Evolutionary conservation across 2,797 vertebrate genomes (phyloP), one percentile per base, ranked within the genome.

Genomic region (Octomys mimax): DNA sequence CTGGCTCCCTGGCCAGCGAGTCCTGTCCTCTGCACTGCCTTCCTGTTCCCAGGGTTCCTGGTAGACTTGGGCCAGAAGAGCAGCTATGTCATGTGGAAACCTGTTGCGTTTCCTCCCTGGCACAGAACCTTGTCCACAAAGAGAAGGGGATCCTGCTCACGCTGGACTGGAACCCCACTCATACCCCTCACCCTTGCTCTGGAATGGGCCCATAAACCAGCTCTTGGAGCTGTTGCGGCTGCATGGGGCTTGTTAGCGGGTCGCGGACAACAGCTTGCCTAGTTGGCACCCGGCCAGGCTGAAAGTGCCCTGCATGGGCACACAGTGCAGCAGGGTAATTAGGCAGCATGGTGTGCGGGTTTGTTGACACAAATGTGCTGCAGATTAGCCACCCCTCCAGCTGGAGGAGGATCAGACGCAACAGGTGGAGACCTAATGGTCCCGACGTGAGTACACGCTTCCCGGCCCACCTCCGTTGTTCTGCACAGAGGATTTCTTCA

Each of bases 301-400:
- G 98, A 99, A 99, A 99, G 98, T 33, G 97, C 98, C 96, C 88
- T 91, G 97, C 98, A 98, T 97, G 97, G 98, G 99, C 99, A 99
- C 99, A 97, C 96, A 98, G 98, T 99, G 99, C 98, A 99, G 98
- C 99, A 98, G 99, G 99, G 99, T 99, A 99, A 99, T 99, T 99
- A 99, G 99, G 99, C 99, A 98, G 98, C 96, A 96, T 99, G 99
- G 99, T 99, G 99, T 99, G 99, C 96, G 95, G 98, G 99, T 99
- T 99, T 99, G 99, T 99, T 99, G 99, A 99, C 99, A 99, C 99
- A 99, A 99, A 99, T 99, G 99, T 99, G 99, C 99, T 99, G 97
- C 97, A 98, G 99, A 99, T 99, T 99, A 99, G 99, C 99, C 99
- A 99, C 99, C 97, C 98, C 98, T 98, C 97, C 97, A 98, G 98